phyloP scores from a whole-genome alignment of 2,888 invertebrate genomes.

The Dynastes grantii region DNA sequence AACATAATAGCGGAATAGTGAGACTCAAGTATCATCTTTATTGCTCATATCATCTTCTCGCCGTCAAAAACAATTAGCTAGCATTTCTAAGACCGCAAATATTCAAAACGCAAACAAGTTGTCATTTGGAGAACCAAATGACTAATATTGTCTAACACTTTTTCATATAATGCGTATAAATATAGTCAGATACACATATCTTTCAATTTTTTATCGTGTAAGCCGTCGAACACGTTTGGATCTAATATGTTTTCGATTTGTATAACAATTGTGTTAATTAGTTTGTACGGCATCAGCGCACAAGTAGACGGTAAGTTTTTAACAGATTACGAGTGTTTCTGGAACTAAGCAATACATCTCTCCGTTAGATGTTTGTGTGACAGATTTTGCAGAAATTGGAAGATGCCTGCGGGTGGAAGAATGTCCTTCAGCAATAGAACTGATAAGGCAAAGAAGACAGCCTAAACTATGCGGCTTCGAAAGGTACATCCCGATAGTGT shows the following conservation, averaged over 20 bases:
- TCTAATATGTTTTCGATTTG: not conserved
- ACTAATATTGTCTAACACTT: not conserved
- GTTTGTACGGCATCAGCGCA: not conserved
- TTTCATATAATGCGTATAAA: not conserved
- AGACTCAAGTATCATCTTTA: too few relatives aligned
- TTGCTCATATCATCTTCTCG: too few relatives aligned
- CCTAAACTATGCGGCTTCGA: conserved; percentile 50
- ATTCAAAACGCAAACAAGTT: not conserved
- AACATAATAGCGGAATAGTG: too few relatives aligned
- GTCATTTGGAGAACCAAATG: not conserved
- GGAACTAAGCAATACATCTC: not conserved
- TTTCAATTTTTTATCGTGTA: not conserved
- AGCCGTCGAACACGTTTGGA: not conserved
- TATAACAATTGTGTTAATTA: not conserved
- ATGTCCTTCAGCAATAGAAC: conserved; percentile 48
- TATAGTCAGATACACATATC: too few relatives aligned
- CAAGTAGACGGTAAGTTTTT: not conserved
- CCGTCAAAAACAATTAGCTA: too few relatives aligned
- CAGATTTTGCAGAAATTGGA: conserved; percentile 32
- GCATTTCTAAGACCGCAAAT: not conserved
- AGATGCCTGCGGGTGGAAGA: conserved; percentile 40
- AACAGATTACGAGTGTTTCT: not conserved
- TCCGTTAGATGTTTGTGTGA: not conserved
- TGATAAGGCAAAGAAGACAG: conserved; percentile 25
- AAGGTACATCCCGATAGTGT: conserved; percentile 48